These are phyloP conservation scores for Chloropsis cyanopogon DNA, from an alignment of 2,113 vertebrate species.

Conservation along the genomic window DNA sequence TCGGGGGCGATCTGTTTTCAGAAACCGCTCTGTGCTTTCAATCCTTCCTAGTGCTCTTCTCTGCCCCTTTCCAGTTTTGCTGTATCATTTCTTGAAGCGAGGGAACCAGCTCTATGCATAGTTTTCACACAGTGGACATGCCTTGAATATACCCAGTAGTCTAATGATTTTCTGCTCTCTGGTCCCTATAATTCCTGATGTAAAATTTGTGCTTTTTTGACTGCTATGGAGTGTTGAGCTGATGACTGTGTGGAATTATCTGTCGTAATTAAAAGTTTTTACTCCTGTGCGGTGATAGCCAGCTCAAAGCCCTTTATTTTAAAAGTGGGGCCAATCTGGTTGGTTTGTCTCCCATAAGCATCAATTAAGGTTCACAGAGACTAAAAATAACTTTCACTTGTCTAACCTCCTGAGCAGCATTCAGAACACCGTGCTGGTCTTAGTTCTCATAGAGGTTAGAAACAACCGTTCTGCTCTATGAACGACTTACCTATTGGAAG, in stretches of 20 bases:
- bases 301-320: neutral
- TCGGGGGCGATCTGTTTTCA: neutral
- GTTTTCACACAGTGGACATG: neutral
- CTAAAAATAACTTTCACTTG: neutral
- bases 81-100: neutral
- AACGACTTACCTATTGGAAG: neutral
- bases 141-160: neutral
- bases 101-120: accelerated
- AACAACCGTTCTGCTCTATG: neutral
- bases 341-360: neutral
- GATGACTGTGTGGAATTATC: neutral
- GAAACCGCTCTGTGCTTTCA: neutral
- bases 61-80: neutral
- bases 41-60: neutral
- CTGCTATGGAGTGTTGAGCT: neutral
- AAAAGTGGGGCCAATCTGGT: neutral
- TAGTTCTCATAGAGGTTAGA: neutral
- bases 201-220: neutral
- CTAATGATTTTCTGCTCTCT: neutral
- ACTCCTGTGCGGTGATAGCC: neutral
- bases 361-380: neutral
- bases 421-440: neutral
- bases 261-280: neutral
- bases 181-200: neutral
- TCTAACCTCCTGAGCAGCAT: neutral